Evolutionary conservation across 2,113 vertebrate species (phyloP).

Genomic region (Pseudorectes ferrugineus): DNA sequence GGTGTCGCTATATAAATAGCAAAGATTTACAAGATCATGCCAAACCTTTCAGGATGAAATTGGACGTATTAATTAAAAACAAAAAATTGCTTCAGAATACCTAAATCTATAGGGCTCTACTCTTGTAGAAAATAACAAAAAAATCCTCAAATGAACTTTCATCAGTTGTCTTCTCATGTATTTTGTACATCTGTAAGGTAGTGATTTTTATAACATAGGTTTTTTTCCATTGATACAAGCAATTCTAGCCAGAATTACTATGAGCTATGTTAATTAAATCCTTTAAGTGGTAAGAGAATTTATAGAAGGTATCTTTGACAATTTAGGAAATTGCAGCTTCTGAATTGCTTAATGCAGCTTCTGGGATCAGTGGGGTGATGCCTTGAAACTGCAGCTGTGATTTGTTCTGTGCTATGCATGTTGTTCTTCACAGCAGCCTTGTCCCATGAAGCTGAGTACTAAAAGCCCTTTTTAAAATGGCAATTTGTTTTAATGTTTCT

Average conservation of each 20-base stretch:
- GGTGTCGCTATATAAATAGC: not conserved
- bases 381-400: not conserved
- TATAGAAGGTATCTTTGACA: not conserved
- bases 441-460: not conserved
- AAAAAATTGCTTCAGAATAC: not conserved
- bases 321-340: not conserved
- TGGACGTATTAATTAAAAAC: not conserved
- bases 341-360: not conserved
- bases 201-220: not conserved
- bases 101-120: not conserved
- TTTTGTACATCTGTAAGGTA: not conserved
- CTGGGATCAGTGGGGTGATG: not conserved
- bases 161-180: not conserved
- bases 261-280: not conserved
- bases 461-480: constrained; percentile 10
- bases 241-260: not conserved
- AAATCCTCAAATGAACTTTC: not conserved
- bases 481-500: constrained; percentile 23
- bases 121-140: not conserved
- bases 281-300: not conserved
- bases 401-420: not conserved
- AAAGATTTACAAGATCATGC: not conserved
- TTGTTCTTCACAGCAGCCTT: constrained; percentile 14
- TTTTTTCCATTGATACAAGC: not conserved
- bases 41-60: not conserved